Evolutionary conservation across 2,888 invertebrate species (phyloP).

Genomic region (Notodonta dromedarius): DNA sequence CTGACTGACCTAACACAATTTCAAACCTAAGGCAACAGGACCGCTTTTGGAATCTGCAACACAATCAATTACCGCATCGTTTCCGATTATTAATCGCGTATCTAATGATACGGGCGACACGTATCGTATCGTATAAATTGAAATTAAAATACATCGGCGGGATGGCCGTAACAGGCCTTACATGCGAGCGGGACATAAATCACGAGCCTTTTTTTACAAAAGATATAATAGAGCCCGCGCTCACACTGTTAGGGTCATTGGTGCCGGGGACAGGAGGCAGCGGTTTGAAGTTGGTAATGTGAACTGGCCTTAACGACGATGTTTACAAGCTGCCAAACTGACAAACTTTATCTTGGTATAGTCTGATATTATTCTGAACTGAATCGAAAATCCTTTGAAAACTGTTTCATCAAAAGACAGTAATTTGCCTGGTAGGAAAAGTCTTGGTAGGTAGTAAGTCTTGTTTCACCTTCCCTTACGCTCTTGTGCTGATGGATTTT

Average conservation of each 20-base stretch:
- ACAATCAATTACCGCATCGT: conserved; percentile 52
- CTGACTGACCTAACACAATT: too few species aligned
- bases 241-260: conserved; percentile 49
- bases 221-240: conserved; percentile 69
- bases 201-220: conserved; percentile 67
- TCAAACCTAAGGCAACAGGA: background rate
- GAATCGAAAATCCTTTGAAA: too few species aligned
- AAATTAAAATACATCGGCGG: conserved; percentile 76
- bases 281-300: too few species aligned
- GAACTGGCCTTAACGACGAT: too few species aligned
- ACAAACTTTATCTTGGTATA: too few species aligned
- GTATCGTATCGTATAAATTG: conserved; percentile 76
- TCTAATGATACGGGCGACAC: conserved; percentile 61
- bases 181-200: conserved; percentile 73
- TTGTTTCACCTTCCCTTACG: too few species aligned
- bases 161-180: conserved; percentile 63
- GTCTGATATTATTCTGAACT: too few species aligned
- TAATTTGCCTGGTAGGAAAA: too few species aligned
- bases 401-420: too few species aligned
- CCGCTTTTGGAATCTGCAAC: conserved; percentile 7
- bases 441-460: too few species aligned
- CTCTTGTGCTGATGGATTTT: too few species aligned
- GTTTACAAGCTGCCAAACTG: background rate
- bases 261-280: conserved; percentile 42
- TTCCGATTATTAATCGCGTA: conserved; percentile 64